These are phyloP conservation scores for Diuraphis noxia DNA, from an alignment of 1,140 invertebrate genomes.

Conservation along the genomic window DNA sequence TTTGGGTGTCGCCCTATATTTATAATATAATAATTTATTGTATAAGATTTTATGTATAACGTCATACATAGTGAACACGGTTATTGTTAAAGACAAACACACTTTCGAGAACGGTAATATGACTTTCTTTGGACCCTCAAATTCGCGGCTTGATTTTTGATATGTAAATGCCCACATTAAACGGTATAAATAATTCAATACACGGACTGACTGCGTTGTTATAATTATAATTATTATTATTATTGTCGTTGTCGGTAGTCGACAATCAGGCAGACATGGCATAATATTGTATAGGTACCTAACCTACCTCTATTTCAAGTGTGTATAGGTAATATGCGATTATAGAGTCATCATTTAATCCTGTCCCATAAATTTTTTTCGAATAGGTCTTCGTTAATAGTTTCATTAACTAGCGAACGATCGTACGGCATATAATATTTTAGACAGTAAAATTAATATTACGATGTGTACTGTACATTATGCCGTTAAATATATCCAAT, in stretches of 20 bases:
- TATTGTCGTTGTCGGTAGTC: background rate
- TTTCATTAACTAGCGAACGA: background rate
- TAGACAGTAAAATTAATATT: background rate
- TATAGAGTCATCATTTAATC: background rate
- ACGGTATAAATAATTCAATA: background rate
- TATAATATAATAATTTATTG: background rate
- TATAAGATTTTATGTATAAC: background rate
- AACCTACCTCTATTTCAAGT: too few relatives aligned
- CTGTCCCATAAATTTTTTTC: background rate
- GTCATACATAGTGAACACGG: background rate
- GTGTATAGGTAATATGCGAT: too few relatives aligned
- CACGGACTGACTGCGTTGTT: background rate
- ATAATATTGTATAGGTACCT: background rate
- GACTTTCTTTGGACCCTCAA: background rate
- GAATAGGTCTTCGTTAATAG: background rate
- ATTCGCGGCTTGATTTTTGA: background rate
- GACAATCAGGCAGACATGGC: background rate
- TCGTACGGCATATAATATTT: background rate
- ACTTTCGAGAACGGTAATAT: background rate
- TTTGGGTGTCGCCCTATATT: background rate
- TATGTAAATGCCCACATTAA: background rate
- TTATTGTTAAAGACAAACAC: background rate
- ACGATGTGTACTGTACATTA: background rate
- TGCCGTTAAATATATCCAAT: background rate
- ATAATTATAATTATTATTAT: too few relatives aligned